Evolutionary conservation across 2,113 vertebrate species (phyloP).

Genomic region (Xiphorhynchus elegans): DNA sequence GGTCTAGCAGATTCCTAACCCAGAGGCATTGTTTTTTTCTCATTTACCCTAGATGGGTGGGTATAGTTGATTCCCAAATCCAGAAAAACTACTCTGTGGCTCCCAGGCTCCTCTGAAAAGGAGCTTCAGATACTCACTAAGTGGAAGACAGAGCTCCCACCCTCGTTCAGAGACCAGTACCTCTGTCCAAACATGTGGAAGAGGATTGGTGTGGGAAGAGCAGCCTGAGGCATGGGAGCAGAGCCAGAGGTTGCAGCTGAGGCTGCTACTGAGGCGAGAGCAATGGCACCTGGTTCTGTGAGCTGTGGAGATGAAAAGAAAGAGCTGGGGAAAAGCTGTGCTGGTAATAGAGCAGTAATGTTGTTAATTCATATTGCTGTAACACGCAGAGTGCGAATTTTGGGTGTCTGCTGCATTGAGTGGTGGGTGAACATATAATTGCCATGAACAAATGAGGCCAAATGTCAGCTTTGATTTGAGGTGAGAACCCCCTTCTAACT

Average conservation of each 20-base stretch:
- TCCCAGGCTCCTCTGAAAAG: background rate
- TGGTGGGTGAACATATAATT: background rate
- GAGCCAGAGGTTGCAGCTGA: background rate
- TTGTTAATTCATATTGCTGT: background rate
- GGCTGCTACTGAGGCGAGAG: background rate
- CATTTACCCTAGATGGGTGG: background rate
- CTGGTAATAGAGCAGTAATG: background rate
- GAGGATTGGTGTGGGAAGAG: background rate
- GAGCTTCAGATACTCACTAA: background rate
- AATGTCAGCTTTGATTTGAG: background rate
- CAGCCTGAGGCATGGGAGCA: fast-evolving
- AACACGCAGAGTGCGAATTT: background rate
- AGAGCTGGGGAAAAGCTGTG: background rate
- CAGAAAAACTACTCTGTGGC: background rate
- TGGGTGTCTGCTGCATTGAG: background rate
- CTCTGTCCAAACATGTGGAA: background rate
- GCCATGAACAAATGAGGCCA: background rate
- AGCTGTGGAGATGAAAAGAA: background rate
- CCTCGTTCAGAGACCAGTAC: background rate
- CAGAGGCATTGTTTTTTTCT: background rate
- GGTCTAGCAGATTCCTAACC: background rate
- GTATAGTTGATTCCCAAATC: background rate
- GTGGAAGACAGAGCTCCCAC: background rate
- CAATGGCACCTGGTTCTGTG: background rate
- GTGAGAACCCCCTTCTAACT: background rate